These are phyloP conservation scores for Lithodes maja DNA, from an alignment of 2,888 invertebrate species.

Conservation along the genomic window DNA sequence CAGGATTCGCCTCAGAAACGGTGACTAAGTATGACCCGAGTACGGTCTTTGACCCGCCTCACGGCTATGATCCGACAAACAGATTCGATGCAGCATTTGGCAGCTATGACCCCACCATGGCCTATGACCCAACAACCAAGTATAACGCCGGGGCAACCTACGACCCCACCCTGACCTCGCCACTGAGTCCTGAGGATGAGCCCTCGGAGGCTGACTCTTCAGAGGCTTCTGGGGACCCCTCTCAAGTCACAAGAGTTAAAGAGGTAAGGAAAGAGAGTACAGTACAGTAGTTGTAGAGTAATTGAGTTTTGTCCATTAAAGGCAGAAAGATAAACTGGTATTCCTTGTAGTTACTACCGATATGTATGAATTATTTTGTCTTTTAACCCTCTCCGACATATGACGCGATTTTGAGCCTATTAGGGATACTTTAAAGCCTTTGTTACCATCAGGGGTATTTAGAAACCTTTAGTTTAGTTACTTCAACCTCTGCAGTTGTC, in stretches of 20 bases:
- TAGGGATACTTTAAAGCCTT: no score
- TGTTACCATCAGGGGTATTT: no score
- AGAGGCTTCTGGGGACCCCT: slow-evolving; percentile 43
- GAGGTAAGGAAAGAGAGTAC: slow-evolving; percentile 14
- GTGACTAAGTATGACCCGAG: slow-evolving; percentile 5
- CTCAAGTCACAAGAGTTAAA: slow-evolving; percentile 27
- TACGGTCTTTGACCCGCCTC: slow-evolving; percentile 27
- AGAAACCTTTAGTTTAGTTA: no score
- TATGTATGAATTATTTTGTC: no score
- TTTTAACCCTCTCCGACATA: no score
- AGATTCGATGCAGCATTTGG: not conserved
- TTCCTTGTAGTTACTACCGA: no score
- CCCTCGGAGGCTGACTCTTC: slow-evolving; percentile 58
- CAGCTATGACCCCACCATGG: slow-evolving; percentile 31
- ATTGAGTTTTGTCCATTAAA: no score
- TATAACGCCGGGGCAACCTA: not conserved
- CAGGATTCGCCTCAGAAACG: slow-evolving; percentile 7
- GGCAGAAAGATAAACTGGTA: no score
- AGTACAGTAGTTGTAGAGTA: no score
- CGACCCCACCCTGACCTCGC: slow-evolving; percentile 49
- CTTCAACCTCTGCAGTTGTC: no score
- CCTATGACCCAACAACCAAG: slow-evolving; percentile 11
- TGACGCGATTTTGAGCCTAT: no score
- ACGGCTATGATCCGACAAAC: not conserved
- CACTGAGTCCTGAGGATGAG: slow-evolving; percentile 57